Percentiles rank a stretch among this genome's conserved stretches.
These are phyloP conservation scores for Pseudolycoriella hygida DNA, from an alignment of 2,888 invertebrate species.

Conservation along the genomic window DNA sequence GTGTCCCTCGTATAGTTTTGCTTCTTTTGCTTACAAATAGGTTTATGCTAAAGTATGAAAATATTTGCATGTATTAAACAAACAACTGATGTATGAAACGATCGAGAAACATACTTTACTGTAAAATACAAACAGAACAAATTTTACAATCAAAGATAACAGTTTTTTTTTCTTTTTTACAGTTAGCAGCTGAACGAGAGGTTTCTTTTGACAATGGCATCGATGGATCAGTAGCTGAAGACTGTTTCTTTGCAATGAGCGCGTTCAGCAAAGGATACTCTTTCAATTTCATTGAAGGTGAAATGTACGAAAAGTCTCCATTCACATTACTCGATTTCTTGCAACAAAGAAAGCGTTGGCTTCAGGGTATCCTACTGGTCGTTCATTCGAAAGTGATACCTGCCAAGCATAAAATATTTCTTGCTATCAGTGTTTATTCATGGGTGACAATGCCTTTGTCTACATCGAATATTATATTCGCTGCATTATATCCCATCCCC, in stretches of 20 bases:
- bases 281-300: slow-evolving; percentile 92
- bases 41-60: too few relatives aligned
- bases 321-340: slow-evolving; percentile 90
- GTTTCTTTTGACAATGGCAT: slow-evolving; percentile 93
- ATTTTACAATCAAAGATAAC: too few relatives aligned
- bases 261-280: slow-evolving; percentile 79
- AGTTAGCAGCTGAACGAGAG: slow-evolving; percentile 77
- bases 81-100: too few relatives aligned
- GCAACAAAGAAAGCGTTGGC: slow-evolving; percentile 92
- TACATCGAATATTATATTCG: slow-evolving; percentile 74
- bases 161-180: too few relatives aligned
- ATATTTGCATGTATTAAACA: too few relatives aligned
- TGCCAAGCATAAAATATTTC: slow-evolving; percentile 54
- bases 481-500: slow-evolving; percentile 70
- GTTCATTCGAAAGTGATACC: slow-evolving; percentile 77
- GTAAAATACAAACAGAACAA: too few relatives aligned
- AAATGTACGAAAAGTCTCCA: slow-evolving; percentile 98
- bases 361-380: slow-evolving; percentile 77
- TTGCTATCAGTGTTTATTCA: slow-evolving; percentile 81
- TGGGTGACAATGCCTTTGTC: slow-evolving; percentile 92
- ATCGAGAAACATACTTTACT: too few relatives aligned
- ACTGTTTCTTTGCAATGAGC: slow-evolving; percentile 93
- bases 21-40: too few relatives aligned
- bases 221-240: slow-evolving; percentile 95
- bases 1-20: too few relatives aligned